Evolutionary conservation across 1,140 invertebrate genomes (phyloP).

Genomic region (Brachionus calyciflorus): DNA sequence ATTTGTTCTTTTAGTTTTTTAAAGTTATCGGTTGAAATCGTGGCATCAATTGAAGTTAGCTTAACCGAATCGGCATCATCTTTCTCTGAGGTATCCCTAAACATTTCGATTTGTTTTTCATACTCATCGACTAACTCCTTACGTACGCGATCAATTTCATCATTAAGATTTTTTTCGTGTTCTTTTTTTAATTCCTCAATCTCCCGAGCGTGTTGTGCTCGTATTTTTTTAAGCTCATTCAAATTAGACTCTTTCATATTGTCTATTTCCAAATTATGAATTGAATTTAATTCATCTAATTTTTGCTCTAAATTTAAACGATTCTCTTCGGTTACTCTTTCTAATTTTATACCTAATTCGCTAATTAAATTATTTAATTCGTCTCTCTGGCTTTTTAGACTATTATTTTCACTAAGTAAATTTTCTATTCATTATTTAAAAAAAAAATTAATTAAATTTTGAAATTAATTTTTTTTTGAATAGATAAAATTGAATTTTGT

Average conservation of each 20-base stretch:
- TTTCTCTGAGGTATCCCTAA: background rate
- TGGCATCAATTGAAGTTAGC: background rate
- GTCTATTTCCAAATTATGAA: conserved; percentile 13
- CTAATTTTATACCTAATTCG: background rate
- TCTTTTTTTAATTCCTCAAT: conserved; percentile 8
- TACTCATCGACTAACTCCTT: background rate
- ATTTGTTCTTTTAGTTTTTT: conserved; percentile 42
- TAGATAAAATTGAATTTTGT: conserved; percentile 31
- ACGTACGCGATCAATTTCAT: background rate
- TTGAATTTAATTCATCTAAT: conserved; percentile 13
- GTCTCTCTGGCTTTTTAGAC: background rate
- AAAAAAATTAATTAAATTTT: conserved; percentile 10
- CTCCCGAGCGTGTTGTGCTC: background rate
- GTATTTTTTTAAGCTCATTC: conserved; percentile 6
- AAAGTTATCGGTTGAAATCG: conserved; percentile 14
- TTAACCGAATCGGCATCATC: conserved; percentile 2
- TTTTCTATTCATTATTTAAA: conserved; percentile 24
- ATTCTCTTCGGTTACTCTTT: background rate
- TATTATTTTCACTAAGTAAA: background rate
- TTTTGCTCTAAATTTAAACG: background rate
- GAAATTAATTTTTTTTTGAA: conserved; percentile 11
- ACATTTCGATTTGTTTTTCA: background rate
- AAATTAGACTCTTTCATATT: background rate
- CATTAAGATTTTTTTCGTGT: background rate
- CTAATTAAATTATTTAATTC: conserved; percentile 36